A percentile compares a stretch with the other conserved stretches of the same genome.
Conservation (phyloP, 2,113 vertebrate genomes). For the Antennarius striatus region DNA sequence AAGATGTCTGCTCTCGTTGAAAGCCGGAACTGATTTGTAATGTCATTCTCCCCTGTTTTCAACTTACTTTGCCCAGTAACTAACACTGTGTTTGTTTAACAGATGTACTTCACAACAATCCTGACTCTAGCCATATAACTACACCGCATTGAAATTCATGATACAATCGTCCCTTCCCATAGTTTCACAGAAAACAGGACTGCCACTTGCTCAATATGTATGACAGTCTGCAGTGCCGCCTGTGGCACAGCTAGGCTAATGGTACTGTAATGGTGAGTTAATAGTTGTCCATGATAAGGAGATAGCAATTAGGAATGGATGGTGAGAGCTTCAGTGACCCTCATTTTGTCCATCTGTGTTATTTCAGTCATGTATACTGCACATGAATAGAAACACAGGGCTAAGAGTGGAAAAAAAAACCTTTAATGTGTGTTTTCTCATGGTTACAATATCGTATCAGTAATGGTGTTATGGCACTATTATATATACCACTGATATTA, state of each 20-base stretch:
- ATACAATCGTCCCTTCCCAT: conserved; percentile 17
- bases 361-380: conserved; percentile 22
- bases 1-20: no score
- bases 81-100: no score
- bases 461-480: conserved; percentile 18
- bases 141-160: conserved; percentile 21
- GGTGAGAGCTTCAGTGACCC: conserved; percentile 52
- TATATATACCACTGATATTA: conserved; percentile 61
- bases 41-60: no score
- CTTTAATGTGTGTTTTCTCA: no score
- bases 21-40: no score
- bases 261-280: conserved; percentile 50
- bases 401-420: no score
- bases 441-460: conserved; percentile 19
- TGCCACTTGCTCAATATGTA: conserved; percentile 32
- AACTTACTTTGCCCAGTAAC: no score
- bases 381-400: background rate
- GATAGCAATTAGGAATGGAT: conserved; percentile 41
- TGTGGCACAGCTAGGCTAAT: conserved; percentile 51
- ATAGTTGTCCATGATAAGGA: conserved; percentile 49
- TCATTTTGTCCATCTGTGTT: conserved; percentile 49
- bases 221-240: conserved; percentile 23
- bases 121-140: background rate
- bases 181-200: conserved; percentile 34
- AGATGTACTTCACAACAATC: background rate